These are phyloP conservation scores for Puffinus mauretanicus DNA, from an alignment of 2,113 vertebrate genomes.

Conservation along the genomic window DNA sequence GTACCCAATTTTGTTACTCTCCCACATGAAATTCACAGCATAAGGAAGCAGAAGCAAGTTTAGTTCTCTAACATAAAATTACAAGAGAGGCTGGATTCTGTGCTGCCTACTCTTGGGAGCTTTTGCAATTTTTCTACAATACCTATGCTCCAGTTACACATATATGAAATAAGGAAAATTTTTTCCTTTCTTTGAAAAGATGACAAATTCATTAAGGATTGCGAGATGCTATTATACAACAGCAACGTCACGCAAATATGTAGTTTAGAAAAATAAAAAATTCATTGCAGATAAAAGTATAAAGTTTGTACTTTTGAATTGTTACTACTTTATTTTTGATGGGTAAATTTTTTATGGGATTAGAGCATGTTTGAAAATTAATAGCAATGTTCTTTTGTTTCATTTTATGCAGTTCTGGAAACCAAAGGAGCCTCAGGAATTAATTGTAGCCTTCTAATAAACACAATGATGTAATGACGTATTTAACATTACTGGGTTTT, in stretches of 20 bases:
- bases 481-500: constrained; percentile 78
- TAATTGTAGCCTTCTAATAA: constrained; percentile 84
- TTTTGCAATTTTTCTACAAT: neutral
- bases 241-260: neutral
- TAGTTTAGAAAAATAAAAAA: neutral
- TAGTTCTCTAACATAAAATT: neutral
- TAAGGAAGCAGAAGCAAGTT: neutral
- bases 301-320: neutral
- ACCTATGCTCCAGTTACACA: neutral
- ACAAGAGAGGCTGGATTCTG: neutral
- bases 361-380: constrained; percentile 55
- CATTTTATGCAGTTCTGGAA: constrained; percentile 61
- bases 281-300: neutral
- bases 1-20: neutral
- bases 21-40: neutral
- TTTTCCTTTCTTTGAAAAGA: neutral
- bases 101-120: neutral
- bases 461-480: constrained; percentile 80
- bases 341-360: constrained; percentile 25
- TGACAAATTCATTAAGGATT: neutral
- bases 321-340: neutral
- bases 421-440: constrained; percentile 70
- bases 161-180: neutral
- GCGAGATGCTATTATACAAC: neutral
- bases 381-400: constrained; percentile 71